Conservation (phyloP, 2,113 vertebrate genomes). For the Myotis yumanensis region DNA sequence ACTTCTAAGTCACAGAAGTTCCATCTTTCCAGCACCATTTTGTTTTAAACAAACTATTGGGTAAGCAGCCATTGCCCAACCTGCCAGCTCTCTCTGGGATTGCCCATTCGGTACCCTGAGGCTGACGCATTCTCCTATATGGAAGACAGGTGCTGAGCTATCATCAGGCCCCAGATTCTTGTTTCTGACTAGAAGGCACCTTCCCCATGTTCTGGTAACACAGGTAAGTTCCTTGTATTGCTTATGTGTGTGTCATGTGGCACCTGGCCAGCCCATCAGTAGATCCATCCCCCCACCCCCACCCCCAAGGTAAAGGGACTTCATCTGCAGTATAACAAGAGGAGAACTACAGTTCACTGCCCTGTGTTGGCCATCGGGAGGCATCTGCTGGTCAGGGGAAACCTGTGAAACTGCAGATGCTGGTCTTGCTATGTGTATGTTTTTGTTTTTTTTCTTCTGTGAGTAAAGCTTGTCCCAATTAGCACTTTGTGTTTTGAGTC, state of each 20-base stretch:
- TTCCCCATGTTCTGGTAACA: not conserved
- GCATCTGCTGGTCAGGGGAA: not conserved
- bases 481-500: not conserved
- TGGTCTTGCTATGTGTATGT: not conserved
- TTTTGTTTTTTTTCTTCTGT: not conserved
- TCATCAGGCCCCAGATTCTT: not conserved
- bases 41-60: not conserved
- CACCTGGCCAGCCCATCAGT: not conserved
- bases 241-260: not conserved
- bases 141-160: not conserved
- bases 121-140: not conserved
- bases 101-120: not conserved
- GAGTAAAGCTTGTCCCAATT: not conserved
- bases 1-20: not conserved
- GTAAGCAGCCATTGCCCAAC: not conserved
- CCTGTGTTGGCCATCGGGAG: not conserved
- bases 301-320: not conserved
- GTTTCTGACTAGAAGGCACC: not conserved
- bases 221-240: not conserved
- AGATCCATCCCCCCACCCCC: not conserved
- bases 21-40: not conserved
- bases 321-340: not conserved
- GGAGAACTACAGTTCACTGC: too few relatives aligned
- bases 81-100: not conserved
- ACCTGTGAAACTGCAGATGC: not conserved